Evolutionary conservation across 2,888 invertebrate species (phyloP).

Genomic region (Galeopsomyia nigrocyanea): DNA sequence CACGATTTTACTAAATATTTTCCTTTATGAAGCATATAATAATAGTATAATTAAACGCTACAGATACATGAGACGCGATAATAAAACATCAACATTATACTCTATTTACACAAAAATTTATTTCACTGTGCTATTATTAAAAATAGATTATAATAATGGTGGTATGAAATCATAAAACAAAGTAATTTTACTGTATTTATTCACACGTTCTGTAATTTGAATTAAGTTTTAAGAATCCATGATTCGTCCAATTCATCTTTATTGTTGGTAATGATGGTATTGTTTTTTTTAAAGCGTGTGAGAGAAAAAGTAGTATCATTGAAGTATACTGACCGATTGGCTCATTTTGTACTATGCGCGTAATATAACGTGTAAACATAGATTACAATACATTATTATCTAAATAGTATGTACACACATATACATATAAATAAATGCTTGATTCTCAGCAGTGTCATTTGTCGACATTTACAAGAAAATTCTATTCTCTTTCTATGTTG

Average conservation of each 20-base stretch:
- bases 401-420: conserved; percentile 58
- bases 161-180: conserved; percentile 56
- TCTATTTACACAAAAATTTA: conserved; percentile 67
- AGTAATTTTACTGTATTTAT: conserved; percentile 39
- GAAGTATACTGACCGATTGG: conserved; percentile 31
- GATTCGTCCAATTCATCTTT: conserved; percentile 26
- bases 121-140: conserved; percentile 51
- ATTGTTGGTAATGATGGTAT: conserved; percentile 18
- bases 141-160: conserved; percentile 45
- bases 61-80: conserved; percentile 37
- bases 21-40: too few species aligned
- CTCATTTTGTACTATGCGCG: conserved; percentile 46
- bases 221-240: conserved; percentile 62
- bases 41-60: not conserved
- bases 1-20: conserved; percentile 9
- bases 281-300: conserved; percentile 33
- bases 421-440: conserved; percentile 59
- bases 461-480: conserved; percentile 37
- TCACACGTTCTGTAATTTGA: conserved; percentile 29
- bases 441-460: conserved; percentile 46
- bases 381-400: conserved; percentile 49
- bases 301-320: conserved; percentile 28
- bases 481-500: not conserved
- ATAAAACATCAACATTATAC: conserved; percentile 56
- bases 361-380: conserved; percentile 38